A percentile compares a stretch with the other conserved stretches of the same genome.
phyloP scores from a whole-genome alignment of 2,113 vertebrate species.

The Nymphicus hollandicus region DNA sequence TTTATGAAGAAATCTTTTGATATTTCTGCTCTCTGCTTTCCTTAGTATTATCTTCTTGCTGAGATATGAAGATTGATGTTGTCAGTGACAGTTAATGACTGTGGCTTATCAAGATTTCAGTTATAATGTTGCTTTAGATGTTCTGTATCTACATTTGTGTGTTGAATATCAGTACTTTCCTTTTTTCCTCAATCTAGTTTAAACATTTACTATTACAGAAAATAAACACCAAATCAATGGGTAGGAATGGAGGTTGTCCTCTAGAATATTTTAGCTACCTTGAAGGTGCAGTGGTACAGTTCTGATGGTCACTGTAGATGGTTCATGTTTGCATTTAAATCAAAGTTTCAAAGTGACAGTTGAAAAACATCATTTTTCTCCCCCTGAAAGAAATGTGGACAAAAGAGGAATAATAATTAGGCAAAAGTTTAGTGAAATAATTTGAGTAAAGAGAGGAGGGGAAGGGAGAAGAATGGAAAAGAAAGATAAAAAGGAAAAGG shows the following conservation, averaged over 20 bases:
- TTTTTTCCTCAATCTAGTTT: not conserved
- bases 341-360: not conserved
- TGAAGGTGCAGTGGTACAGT: not conserved
- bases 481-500: too few relatives aligned
- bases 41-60: not conserved
- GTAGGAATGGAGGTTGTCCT: not conserved
- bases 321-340: not conserved
- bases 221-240: not conserved
- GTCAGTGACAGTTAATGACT: not conserved
- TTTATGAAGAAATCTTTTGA: not conserved
- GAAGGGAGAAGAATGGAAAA: not conserved
- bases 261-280: not conserved
- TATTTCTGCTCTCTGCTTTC: not conserved
- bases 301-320: fast-evolving
- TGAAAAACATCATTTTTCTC: not conserved
- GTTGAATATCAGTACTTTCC: not conserved
- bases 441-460: not conserved
- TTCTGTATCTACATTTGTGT: not conserved
- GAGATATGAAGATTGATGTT: not conserved
- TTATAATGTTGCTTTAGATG: not conserved
- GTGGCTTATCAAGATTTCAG: not conserved
- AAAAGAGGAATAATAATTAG: not conserved
- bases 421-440: not conserved
- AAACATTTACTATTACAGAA: not conserved
- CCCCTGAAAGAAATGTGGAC: not conserved